Evolutionary conservation across 2,113 vertebrate species (phyloP).

Genomic region (Falco punctatus): DNA sequence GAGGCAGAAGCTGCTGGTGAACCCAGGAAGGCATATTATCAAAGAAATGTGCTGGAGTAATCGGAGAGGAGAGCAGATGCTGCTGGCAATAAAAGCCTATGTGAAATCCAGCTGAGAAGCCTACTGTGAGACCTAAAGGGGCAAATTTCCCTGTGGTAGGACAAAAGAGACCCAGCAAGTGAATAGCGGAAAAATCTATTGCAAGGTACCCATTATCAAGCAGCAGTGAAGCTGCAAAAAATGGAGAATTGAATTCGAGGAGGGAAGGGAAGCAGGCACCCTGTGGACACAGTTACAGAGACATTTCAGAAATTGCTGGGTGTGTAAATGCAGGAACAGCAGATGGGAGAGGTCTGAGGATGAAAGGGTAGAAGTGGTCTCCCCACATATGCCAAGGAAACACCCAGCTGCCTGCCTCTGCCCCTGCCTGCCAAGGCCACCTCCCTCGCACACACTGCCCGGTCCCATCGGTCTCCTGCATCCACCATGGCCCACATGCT

Average conservation of each 20-base stretch:
- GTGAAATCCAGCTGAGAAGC: conserved; percentile 47
- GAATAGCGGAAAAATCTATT: not conserved
- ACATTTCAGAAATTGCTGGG: not conserved
- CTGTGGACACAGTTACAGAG: conserved; percentile 6
- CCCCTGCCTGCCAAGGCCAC: not conserved
- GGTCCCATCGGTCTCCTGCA: not conserved
- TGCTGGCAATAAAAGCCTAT: conserved; percentile 28
- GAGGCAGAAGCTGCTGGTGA: not conserved
- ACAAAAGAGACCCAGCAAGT: conserved; percentile 44
- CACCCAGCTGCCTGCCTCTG: not conserved
- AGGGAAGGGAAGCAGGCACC: conserved; percentile 9
- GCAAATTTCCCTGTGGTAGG: conserved; percentile 35
- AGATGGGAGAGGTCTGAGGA: not conserved
- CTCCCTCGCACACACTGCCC: not conserved
- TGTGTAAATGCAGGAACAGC: not conserved
- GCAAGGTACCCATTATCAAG: conserved; percentile 42
- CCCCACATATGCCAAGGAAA: fast-evolving
- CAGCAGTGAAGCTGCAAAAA: not conserved
- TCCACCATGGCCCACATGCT: fast-evolving
- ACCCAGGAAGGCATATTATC: not conserved
- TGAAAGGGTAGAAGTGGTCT: not conserved
- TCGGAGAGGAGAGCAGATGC: conserved; percentile 40
- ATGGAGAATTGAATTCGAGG: not conserved
- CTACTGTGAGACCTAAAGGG: conserved; percentile 24
- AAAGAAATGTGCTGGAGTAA: conserved; percentile 27